Conservation (phyloP, 2,113 vertebrate species). For the Azemiops feae region DNA sequence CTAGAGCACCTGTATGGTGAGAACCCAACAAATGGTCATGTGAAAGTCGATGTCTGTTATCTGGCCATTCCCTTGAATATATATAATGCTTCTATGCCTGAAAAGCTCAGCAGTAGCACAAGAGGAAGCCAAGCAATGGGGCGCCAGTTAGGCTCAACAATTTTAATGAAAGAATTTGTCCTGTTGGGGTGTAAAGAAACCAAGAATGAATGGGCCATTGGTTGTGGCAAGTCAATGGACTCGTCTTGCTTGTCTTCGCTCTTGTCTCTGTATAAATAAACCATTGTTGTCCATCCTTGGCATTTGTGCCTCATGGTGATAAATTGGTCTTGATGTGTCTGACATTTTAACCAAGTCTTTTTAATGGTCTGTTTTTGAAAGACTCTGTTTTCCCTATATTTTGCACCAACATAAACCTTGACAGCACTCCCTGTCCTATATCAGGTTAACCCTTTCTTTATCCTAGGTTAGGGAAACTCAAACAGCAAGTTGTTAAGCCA, state of each 20-base stretch:
- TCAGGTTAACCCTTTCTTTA: conserved; percentile 40
- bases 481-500: conserved; percentile 10
- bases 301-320: conserved; percentile 70
- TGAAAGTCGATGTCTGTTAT: conserved; percentile 67
- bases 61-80: conserved; percentile 66
- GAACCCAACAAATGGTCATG: conserved; percentile 68
- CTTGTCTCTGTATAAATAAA: conserved; percentile 69
- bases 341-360: conserved; percentile 66
- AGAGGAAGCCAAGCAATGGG: conserved; percentile 71
- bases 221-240: conserved; percentile 64
- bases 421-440: conserved; percentile 16
- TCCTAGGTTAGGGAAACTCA: conserved; percentile 1
- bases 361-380: conserved; percentile 59
- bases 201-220: conserved; percentile 68
- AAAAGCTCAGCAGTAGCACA: conserved; percentile 69
- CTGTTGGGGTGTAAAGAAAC: conserved; percentile 56
- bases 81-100: conserved; percentile 62
- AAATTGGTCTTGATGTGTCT: conserved; percentile 70
- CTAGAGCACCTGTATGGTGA: conserved; percentile 68
- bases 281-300: conserved; percentile 69
- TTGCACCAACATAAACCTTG: conserved; percentile 17
- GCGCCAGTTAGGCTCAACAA: conserved; percentile 64
- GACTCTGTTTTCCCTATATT: conserved; percentile 48
- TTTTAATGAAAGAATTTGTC: conserved; percentile 67
- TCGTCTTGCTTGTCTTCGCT: conserved; percentile 67